These are phyloP conservation scores for Irena cyanogastra DNA, from an alignment of 2,113 vertebrate species.

Conservation along the genomic window DNA sequence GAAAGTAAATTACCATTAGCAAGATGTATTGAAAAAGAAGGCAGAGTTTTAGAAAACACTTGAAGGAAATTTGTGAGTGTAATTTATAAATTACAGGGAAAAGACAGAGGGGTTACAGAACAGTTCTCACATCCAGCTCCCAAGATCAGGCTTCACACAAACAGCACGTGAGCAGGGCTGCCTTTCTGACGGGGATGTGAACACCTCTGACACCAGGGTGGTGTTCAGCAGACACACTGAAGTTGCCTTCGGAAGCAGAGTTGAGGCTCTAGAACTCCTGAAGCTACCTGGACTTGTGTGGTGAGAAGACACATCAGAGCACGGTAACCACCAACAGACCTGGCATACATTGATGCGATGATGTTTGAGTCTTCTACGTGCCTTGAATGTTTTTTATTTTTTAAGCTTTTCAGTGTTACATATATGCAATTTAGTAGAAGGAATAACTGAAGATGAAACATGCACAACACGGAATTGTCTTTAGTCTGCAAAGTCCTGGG, in stretches of 20 bases:
- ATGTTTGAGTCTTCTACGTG: not conserved
- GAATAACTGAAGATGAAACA: not conserved
- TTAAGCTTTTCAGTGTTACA: not conserved
- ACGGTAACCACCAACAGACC: not conserved
- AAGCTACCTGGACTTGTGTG: accelerated
- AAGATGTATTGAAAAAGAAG: not conserved
- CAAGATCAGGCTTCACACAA: not conserved
- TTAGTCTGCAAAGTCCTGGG: not conserved
- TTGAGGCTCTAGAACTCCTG: not conserved
- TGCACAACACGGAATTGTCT: not conserved
- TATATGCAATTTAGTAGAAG: not conserved
- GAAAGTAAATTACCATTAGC: not conserved
- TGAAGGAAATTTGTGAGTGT: not conserved
- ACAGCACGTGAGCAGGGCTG: accelerated
- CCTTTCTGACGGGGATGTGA: not conserved
- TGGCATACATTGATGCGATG: accelerated
- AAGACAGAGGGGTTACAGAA: not conserved
- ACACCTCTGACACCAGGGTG: not conserved
- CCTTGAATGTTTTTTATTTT: not conserved
- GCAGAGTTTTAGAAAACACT: not conserved
- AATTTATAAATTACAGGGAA: not conserved
- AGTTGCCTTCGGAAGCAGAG: accelerated
- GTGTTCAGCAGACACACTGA: not conserved
- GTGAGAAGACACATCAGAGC: not conserved
- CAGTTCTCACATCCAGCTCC: not conserved